Evolutionary conservation across 2,113 vertebrate species (phyloP).

Genomic region (Macrotis lagotis): DNA sequence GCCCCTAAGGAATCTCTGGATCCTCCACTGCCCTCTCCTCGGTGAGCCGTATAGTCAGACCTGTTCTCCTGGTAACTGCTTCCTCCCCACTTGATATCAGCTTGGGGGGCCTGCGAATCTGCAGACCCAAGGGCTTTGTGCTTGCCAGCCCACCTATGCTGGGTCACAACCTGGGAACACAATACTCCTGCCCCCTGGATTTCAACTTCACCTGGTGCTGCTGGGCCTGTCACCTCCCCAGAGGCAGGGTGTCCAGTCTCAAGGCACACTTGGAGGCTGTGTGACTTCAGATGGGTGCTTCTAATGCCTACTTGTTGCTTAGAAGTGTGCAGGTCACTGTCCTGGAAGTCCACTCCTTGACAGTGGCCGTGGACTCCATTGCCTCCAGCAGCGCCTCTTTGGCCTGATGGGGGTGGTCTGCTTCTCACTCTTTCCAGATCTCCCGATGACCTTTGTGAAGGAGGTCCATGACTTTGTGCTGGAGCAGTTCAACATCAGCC

Average conservation of each 20-base stretch:
- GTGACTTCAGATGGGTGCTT: too few relatives aligned
- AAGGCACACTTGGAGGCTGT: too few relatives aligned
- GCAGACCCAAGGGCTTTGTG: background rate
- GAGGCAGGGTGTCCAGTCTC: too few relatives aligned
- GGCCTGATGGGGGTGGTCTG: background rate
- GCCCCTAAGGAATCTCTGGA: accelerated
- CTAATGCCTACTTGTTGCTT: too few relatives aligned
- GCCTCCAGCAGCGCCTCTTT: background rate
- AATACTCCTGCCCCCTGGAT: too few relatives aligned
- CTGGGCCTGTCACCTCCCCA: too few relatives aligned
- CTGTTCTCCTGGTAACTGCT: background rate
- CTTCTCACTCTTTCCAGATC: conserved; percentile 81
- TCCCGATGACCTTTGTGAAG: conserved; percentile 91
- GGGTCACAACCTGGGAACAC: too few relatives aligned
- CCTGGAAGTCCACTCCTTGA: background rate
- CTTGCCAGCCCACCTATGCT: background rate
- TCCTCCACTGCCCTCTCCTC: background rate
- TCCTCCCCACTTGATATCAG: background rate
- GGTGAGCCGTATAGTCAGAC: accelerated
- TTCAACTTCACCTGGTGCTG: too few relatives aligned
- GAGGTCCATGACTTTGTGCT: conserved; percentile 98
- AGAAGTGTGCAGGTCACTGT: background rate
- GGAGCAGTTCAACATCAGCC: conserved; percentile 96
- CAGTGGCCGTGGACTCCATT: too few relatives aligned
- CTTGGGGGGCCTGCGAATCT: background rate